Conservation (phyloP, 2,797 vertebrate genomes). For the Microhierax caerulescens region DNA sequence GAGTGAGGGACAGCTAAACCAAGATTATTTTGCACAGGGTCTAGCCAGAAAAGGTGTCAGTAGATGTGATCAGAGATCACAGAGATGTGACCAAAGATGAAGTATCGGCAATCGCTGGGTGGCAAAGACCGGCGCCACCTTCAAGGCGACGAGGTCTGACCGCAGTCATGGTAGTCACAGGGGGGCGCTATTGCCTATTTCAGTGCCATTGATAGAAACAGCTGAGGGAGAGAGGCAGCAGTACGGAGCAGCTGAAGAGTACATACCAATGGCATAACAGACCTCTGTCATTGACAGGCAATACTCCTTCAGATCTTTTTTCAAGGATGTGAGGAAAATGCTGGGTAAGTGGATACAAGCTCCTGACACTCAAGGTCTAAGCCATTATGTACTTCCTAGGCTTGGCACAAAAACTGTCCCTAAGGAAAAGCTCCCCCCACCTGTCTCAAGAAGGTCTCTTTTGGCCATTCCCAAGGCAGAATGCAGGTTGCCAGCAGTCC, state of each 20-base stretch:
- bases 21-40: not conserved
- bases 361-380: not conserved
- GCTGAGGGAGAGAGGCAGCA: rapidly evolving
- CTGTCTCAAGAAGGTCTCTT: not conserved
- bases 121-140: not conserved
- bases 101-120: not conserved
- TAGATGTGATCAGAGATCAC: too few relatives aligned
- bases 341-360: not conserved
- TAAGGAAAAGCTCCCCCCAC: not conserved
- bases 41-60: not conserved
- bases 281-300: not conserved
- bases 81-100: not conserved
- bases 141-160: not conserved
- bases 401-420: not conserved
- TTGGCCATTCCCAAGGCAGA: not conserved
- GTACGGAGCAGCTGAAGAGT: not conserved
- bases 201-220: not conserved
- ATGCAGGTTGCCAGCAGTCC: not conserved
- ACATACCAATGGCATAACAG: not conserved
- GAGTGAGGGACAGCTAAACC: not conserved
- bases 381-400: not conserved
- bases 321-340: not conserved
- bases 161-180: not conserved
- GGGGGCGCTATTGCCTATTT: not conserved
- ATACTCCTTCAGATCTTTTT: not conserved